Conservation (phyloP, 2,888 invertebrate genomes). For the Suillia variegata region DNA sequence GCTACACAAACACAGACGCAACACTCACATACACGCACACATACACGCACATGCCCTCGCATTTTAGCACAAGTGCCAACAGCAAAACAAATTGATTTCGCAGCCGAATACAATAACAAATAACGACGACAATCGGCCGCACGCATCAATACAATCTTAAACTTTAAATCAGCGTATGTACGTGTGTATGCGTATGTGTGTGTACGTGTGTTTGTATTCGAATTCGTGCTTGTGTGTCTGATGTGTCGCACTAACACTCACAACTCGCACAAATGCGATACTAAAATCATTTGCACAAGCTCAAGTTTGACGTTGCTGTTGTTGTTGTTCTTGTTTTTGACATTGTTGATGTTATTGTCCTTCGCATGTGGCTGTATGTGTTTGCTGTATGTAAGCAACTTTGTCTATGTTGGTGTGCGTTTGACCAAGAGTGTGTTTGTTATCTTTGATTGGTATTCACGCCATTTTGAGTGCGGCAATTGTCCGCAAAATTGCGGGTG, state of each 20-base stretch:
- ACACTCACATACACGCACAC: too few relatives aligned
- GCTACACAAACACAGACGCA: too few relatives aligned
- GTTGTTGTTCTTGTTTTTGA: too few relatives aligned
- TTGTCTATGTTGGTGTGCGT: too few relatives aligned
- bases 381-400: too few relatives aligned
- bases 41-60: neutral
- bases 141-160: neutral
- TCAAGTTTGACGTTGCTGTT: too few relatives aligned
- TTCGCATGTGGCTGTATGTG: too few relatives aligned
- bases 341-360: too few relatives aligned
- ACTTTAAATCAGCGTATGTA: neutral
- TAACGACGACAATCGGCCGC: neutral
- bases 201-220: neutral
- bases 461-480: too few relatives aligned
- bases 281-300: slow-evolving; percentile 17
- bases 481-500: too few relatives aligned
- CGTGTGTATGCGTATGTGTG: neutral
- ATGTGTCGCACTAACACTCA: slow-evolving; percentile 18
- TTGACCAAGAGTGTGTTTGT: too few relatives aligned
- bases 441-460: too few relatives aligned
- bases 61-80: neutral
- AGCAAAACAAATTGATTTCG: slow-evolving; percentile 2
- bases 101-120: neutral
- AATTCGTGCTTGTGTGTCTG: slow-evolving; percentile 18
- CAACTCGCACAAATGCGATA: slow-evolving; percentile 31